Evolutionary conservation across 2,888 invertebrate species (phyloP), one percentile per base, ranked within the genome.

Genomic region (Cactoblastis cactorum): DNA sequence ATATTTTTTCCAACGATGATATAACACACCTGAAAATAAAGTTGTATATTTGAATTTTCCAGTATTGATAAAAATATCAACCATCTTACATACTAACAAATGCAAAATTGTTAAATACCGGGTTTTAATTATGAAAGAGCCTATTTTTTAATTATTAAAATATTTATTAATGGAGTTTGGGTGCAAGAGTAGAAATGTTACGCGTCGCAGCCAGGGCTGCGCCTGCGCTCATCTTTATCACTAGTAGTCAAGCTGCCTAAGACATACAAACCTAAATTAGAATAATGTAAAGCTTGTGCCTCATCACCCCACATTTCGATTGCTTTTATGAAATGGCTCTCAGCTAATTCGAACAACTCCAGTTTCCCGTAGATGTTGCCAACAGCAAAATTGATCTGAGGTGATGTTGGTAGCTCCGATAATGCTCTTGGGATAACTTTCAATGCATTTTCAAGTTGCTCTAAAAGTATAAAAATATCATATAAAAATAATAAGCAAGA

Each of bases 341-440:
- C 98, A 0, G 98, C 96, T 62, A 95, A 92, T 32, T 91, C 80
- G 75, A 94, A 98, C 43, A 92, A 90, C 39, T 93, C 92, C 52
- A 93, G 74, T 90, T 98, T 98, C 0, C 98, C 98, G 55, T 95
- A 91, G 50, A 96, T 94, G 75, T 98, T 98, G 3, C 95, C 98
- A 43, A 97, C 89, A 61, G 96, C 95, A 74, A 98, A 98, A 77
- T 95, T 93, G 19, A 98, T 89, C 0, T 94, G 92, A 0, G 96
- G 91, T 19, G 96, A 94, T 47, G 93, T 86, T 0, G 96, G 95
- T 48, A 97, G 82, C 59, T 93, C 90, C 41, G 79, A 71, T 5
- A 98, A 77, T 0, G 96, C 97, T 60, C 91, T 90, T 14, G 92
- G 90, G 5, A 95, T 96, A 48, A 94, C 76, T 55, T 91, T 86